Evolutionary conservation across 2,797 vertebrate species (phyloP).

Genomic region (Florisuga fusca): DNA sequence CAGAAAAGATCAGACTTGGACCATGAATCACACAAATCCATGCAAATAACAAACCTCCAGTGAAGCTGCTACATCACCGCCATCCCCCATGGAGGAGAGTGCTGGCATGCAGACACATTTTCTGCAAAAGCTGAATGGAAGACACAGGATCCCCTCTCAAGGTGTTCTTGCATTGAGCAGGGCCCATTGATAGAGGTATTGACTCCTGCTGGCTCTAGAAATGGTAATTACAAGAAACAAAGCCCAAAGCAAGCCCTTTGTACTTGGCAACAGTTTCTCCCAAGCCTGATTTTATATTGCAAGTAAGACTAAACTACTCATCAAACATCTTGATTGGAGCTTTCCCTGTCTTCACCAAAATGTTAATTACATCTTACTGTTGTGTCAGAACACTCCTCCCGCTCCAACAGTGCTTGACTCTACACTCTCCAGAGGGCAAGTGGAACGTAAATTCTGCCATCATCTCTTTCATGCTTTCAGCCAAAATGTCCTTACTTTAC

Average conservation of each 20-base stretch:
- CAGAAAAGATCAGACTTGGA: not conserved
- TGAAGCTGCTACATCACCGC: fast-evolving
- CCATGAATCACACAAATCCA: not conserved
- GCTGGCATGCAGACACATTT: not conserved
- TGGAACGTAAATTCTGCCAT: not conserved
- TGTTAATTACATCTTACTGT: not conserved
- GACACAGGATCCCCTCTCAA: not conserved
- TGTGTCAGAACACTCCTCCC: not conserved
- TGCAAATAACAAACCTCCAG: not conserved
- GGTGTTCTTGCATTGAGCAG: fast-evolving
- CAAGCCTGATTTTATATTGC: not conserved
- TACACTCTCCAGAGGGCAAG: not conserved
- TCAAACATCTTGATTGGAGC: not conserved
- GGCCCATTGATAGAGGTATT: not conserved
- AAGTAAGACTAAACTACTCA: not conserved
- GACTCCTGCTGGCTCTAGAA: not conserved
- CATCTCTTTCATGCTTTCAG: not conserved
- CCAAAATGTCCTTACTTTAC: not conserved
- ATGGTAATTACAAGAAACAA: not conserved
- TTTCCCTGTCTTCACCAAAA: not conserved
- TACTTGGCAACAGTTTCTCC: not conserved
- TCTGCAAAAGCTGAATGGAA: not conserved
- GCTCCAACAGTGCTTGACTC: not conserved
- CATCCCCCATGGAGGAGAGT: not conserved
- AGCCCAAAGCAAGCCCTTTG: not conserved